These are phyloP conservation scores for Tachysurus fulvidraco DNA, from an alignment of 2,113 vertebrate genomes.

Conservation along the genomic window DNA sequence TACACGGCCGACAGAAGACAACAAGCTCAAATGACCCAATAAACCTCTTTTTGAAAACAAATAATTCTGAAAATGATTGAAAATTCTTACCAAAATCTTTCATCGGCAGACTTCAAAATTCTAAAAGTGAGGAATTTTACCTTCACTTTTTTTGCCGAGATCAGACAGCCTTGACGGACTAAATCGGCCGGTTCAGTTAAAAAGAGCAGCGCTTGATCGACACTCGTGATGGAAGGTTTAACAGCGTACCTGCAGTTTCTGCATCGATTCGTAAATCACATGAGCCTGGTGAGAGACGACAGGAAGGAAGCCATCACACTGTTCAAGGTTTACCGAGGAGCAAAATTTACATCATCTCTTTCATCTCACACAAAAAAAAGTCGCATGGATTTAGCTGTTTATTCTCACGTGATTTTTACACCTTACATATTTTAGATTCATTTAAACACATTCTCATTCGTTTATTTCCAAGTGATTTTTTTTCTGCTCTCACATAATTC, in stretches of 20 bases:
- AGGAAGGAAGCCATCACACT: background rate
- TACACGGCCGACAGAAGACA: no score
- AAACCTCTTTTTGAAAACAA: no score
- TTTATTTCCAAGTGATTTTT: no score
- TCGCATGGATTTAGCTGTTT: no score
- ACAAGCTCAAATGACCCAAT: no score
- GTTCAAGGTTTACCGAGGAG: background rate
- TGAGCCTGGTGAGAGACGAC: background rate
- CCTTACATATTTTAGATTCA: no score
- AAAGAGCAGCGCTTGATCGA: background rate
- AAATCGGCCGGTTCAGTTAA: background rate
- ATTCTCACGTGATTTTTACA: background rate
- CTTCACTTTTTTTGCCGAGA: no score
- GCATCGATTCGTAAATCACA: background rate
- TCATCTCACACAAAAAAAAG: no score
- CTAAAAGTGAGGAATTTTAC: background rate
- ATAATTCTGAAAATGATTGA: no score
- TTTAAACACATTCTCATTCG: no score
- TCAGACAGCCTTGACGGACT: background rate
- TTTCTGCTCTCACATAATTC: background rate
- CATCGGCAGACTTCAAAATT: background rate
- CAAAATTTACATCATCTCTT: no score
- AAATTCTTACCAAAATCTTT: background rate
- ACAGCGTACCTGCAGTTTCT: background rate
- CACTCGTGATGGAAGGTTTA: background rate